Conservation (phyloP, 2,888 invertebrate genomes). For the Chaetogeoica ovagalla region DNA sequence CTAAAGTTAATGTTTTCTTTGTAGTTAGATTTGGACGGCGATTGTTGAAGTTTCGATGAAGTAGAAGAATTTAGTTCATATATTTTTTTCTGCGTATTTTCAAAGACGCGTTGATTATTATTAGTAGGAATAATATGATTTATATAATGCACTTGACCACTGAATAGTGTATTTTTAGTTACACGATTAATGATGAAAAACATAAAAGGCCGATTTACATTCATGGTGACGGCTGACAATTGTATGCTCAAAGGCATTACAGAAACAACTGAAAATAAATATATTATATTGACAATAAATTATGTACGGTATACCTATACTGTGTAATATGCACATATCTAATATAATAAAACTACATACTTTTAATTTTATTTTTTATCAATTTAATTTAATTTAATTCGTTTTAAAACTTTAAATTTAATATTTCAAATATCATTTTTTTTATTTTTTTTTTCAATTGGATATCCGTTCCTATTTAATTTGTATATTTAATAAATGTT, state of each 20-base stretch:
- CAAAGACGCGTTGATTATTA: background rate
- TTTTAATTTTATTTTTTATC: no score
- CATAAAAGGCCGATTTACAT: constrained; percentile 38
- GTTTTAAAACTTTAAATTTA: no score
- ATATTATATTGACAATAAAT: background rate
- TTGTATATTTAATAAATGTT: no score
- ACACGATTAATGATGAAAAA: constrained; percentile 35
- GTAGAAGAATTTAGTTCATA: background rate
- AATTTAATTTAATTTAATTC: no score
- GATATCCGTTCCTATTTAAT: no score
- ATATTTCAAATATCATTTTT: no score
- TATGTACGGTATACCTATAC: no score
- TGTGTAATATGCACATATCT: no score
- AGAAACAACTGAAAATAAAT: constrained; percentile 26
- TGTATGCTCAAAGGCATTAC: constrained; percentile 31
- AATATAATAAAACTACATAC: no score
- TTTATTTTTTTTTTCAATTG: no score
- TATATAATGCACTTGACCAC: constrained; percentile 24
- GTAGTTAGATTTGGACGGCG: background rate
- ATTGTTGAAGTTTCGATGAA: background rate
- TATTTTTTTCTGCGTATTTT: background rate
- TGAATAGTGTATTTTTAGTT: constrained; percentile 21
- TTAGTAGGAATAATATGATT: background rate
- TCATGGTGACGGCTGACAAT: constrained; percentile 1
- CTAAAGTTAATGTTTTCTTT: background rate